phyloP scores from a whole-genome alignment of 2,113 vertebrate genomes.

The Pandion haliaetus region DNA sequence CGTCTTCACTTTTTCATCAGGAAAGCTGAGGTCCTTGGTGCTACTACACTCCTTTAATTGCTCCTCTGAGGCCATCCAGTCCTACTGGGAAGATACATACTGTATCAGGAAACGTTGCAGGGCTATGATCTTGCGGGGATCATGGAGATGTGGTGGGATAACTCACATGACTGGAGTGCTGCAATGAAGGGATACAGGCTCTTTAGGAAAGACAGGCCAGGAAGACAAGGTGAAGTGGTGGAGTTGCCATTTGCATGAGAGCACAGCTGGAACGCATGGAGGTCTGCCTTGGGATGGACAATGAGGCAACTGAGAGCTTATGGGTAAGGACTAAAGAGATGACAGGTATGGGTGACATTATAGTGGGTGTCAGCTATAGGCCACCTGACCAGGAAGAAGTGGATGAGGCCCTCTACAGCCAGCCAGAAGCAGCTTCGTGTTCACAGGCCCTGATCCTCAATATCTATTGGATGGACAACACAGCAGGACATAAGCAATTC shows the following conservation, averaged over 20 bases:
- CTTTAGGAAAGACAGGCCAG: neutral
- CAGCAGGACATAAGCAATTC: neutral
- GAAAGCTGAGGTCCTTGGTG: neutral
- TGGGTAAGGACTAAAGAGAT: neutral
- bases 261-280: neutral
- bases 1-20: neutral
- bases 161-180: accelerated
- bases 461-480: neutral
- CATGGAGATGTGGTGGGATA: neutral
- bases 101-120: neutral
- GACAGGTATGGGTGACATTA: neutral
- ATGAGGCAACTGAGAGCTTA: neutral
- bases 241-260: neutral
- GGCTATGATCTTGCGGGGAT: neutral
- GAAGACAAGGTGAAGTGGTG: neutral
- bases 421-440: neutral
- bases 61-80: neutral
- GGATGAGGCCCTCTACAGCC: neutral
- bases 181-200: neutral
- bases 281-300: neutral
- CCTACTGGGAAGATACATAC: neutral
- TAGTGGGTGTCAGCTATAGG: neutral
- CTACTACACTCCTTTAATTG: neutral
- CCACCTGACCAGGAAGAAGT: neutral
- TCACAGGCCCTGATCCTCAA: neutral